Evolutionary conservation across 2,888 invertebrate species (phyloP).

Genomic region (Oscheius sp.): DNA sequence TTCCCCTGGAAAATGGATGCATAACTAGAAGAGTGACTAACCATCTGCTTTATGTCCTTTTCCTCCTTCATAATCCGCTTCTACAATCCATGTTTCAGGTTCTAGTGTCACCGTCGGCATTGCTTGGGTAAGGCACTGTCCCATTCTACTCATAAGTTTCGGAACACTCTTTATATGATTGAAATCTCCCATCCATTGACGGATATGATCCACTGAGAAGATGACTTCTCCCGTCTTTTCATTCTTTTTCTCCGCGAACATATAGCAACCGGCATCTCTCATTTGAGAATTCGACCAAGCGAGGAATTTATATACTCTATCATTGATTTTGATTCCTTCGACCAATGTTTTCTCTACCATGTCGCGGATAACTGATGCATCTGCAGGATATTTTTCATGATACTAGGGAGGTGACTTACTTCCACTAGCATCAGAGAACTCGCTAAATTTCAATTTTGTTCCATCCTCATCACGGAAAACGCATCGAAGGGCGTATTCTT

Average conservation of each 20-base stretch:
- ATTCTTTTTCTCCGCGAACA: conserved; percentile 48
- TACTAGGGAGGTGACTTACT: background rate
- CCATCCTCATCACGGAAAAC: conserved; percentile 44
- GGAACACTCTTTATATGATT: conserved; percentile 59
- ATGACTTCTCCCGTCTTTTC: conserved; percentile 34
- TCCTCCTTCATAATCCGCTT: conserved; percentile 49
- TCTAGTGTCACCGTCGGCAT: conserved; percentile 46
- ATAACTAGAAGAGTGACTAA: no score
- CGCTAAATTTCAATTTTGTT: conserved; percentile 3
- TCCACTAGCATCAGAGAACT: conserved; percentile 9
- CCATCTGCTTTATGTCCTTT: conserved; percentile 27
- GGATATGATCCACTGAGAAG: conserved; percentile 43
- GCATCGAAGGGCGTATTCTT: conserved; percentile 58
- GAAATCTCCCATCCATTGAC: conserved; percentile 66
- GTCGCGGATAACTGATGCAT: conserved; percentile 41
- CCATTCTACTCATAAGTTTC: conserved; percentile 71
- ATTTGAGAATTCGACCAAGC: conserved; percentile 69
- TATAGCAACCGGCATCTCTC: conserved; percentile 67
- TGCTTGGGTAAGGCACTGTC: conserved; percentile 71
- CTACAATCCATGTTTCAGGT: conserved; percentile 45
- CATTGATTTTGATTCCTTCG: conserved; percentile 45
- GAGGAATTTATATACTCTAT: conserved; percentile 57
- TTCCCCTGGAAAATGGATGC: conserved; percentile 14
- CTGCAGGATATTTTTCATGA: conserved; percentile 25
- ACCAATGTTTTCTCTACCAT: conserved; percentile 47